phyloP scores from a whole-genome alignment of 2,113 vertebrate genomes.

The Clarias macrocephalus region DNA sequence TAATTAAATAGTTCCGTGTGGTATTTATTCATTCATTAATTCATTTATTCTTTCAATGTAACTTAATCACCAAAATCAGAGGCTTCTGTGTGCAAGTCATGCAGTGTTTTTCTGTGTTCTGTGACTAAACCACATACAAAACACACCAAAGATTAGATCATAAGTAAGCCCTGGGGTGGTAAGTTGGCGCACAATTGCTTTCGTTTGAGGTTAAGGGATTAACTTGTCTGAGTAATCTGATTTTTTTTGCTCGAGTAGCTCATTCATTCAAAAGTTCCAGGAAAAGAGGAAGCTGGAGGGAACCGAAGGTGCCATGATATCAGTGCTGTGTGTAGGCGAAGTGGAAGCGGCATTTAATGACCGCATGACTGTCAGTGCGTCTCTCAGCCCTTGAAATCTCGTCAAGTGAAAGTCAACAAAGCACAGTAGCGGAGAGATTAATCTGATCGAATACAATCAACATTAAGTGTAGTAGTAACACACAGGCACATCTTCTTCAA shows the following conservation, averaged over 20 bases:
- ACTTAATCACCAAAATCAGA: neutral
- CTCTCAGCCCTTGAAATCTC: neutral
- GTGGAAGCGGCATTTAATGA: constrained; percentile 41
- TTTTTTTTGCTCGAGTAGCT: neutral
- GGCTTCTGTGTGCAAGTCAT: neutral
- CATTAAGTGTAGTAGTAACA: neutral
- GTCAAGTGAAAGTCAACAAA: neutral
- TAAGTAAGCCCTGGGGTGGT: neutral
- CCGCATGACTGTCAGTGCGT: constrained; percentile 24
- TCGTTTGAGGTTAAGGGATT: neutral
- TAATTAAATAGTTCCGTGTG: neutral
- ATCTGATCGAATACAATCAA: neutral
- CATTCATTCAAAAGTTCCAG: neutral
- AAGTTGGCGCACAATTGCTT: neutral
- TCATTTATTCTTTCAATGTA: too few relatives aligned
- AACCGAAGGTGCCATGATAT: constrained; percentile 5
- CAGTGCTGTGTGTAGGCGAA: neutral
- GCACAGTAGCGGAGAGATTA: neutral
- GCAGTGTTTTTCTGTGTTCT: neutral
- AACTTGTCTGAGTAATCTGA: neutral
- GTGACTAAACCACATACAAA: neutral
- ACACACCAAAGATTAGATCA: neutral
- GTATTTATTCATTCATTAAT: too few relatives aligned
- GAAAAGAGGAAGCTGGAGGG: neutral
- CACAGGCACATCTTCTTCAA: neutral